These are phyloP conservation scores for Andrena chrysosceles DNA, from an alignment of 2,888 invertebrate species.

Conservation along the genomic window DNA sequence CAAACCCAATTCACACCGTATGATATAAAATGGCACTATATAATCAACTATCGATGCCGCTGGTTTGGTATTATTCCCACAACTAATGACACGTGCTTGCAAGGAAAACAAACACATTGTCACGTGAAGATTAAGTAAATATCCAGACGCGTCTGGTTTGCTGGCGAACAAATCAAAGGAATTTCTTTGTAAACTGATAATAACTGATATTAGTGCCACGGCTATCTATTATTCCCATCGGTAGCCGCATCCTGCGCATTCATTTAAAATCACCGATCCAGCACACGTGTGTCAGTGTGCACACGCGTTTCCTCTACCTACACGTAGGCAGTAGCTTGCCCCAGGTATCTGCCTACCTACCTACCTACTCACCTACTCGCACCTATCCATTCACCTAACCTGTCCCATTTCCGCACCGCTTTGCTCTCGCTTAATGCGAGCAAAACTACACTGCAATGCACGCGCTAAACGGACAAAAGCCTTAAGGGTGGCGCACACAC, in stretches of 20 bases:
- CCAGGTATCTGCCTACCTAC: slow-evolving; percentile 69
- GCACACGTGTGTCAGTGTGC: slow-evolving; percentile 45
- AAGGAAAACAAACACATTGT: background rate
- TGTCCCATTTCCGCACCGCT: slow-evolving; percentile 73
- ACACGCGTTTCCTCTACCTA: slow-evolving; percentile 58
- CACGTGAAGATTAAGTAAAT: background rate
- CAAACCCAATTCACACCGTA: too few species aligned
- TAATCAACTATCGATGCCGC: too few species aligned
- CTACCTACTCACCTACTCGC: slow-evolving; percentile 79
- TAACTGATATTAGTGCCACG: slow-evolving; percentile 30
- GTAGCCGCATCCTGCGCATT: slow-evolving; percentile 59
- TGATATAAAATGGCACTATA: too few species aligned
- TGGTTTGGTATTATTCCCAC: too few species aligned
- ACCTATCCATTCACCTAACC: slow-evolving; percentile 72
- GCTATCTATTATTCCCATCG: slow-evolving; percentile 53
- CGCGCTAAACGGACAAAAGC: slow-evolving; percentile 31
- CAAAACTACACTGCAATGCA: slow-evolving; percentile 40
- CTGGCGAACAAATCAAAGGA: background rate
- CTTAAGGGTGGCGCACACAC: slow-evolving; percentile 26
- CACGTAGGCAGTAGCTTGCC: slow-evolving; percentile 39
- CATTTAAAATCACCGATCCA: slow-evolving; percentile 44
- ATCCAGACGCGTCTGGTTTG: background rate
- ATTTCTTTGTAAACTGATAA: slow-evolving; percentile 25
- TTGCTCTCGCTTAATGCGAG: slow-evolving; percentile 66
- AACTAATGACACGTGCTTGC: too few species aligned